Percentiles rank a stretch among this genome's conserved stretches.
These are phyloP conservation scores for Danaus plexippus DNA, from an alignment of 1,140 invertebrate genomes.

Conservation along the genomic window DNA sequence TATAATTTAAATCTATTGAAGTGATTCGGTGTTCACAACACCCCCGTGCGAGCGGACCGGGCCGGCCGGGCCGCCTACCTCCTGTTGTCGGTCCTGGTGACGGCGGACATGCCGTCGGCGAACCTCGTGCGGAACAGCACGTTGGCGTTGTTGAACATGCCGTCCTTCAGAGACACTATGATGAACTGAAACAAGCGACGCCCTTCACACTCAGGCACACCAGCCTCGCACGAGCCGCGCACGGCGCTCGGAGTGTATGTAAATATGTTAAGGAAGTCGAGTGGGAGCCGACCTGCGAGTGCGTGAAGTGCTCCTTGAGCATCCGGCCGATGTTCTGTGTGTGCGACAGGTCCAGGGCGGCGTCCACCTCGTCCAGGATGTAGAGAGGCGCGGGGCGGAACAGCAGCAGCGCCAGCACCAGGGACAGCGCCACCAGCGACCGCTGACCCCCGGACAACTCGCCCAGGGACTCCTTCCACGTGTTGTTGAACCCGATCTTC, in stretches of 20 bases:
- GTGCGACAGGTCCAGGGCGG: slow-evolving; percentile 97
- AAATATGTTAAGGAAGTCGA: no score
- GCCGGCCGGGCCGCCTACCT: no score
- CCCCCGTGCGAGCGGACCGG: background rate
- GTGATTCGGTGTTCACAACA: background rate
- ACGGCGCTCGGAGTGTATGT: no score
- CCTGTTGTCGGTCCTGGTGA: slow-evolving; percentile 77
- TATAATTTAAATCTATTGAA: no score
- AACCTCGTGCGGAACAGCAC: slow-evolving; percentile 97
- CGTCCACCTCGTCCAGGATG: slow-evolving; percentile 99
- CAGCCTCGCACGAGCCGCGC: no score
- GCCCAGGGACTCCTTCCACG: slow-evolving; percentile 96
- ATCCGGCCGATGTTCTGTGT: slow-evolving; percentile 99
- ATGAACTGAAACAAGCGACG: slow-evolving; percentile 85
- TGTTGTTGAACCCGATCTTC: slow-evolving; percentile 92
- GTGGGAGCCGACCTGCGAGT: slow-evolving; percentile 81
- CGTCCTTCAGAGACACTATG: slow-evolving; percentile 98
- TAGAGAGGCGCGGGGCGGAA: slow-evolving; percentile 99
- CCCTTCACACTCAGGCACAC: no score
- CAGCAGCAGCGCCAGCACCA: slow-evolving; percentile 95
- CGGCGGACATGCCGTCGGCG: slow-evolving; percentile 94
- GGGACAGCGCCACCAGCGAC: slow-evolving; percentile 95
- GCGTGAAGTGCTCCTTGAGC: slow-evolving; percentile 94
- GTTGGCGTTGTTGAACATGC: slow-evolving; percentile 99
- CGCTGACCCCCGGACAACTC: slow-evolving; percentile 98